Evolutionary conservation across 37 sponge, comb jelly and placozoan species (phyloP), one percentile per base, ranked within the genome.

Genomic region (Chondrosia reniformis): DNA sequence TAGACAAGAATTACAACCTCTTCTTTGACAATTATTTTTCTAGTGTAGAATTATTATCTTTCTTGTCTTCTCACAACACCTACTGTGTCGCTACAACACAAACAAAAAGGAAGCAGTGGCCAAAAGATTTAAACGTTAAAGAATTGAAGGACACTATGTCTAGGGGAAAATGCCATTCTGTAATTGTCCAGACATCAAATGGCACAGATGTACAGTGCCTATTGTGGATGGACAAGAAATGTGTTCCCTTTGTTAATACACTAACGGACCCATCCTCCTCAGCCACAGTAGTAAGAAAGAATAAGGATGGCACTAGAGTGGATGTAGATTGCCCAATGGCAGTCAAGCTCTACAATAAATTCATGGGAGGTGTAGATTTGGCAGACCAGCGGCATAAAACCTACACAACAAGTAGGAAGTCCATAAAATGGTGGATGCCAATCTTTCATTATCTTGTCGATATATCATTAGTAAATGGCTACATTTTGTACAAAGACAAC

Each of bases 311-410:
- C 24, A 24, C 9, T 2, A 43, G 28, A 13, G 42, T 8, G 1
- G 2, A 3, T 7, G 45, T 74, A 31, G 22, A 25, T 2, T 74
- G 75, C 31, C 75, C 75, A 4, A 25, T 31, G 25, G n/a, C 75
- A 4, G 75, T 74, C 45, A 38, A 74, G 75, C 5, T 10, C 28
- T 74, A 74, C 75, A 74, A 74, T 10, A 10, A 2, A 2, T 74
- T 31, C 49, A 74, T 74, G 75, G 75, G 75, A 2, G 75, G 75
- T 10, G 46, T 74, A 6, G 75, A 74, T 46, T 2, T 43, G 19
- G 45, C 45, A 4, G 75, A 74, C 8, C 10, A 3, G 17, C 5
- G 10, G 31, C 3, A 46, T 3, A 74, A 74, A 46, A 6, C 45
- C 13, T 74, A 74, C 31, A 12, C 46, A 17, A 43, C 45, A 27